phyloP scores from a whole-genome alignment of 2,113 vertebrate genomes.

The Cacatua alba region DNA sequence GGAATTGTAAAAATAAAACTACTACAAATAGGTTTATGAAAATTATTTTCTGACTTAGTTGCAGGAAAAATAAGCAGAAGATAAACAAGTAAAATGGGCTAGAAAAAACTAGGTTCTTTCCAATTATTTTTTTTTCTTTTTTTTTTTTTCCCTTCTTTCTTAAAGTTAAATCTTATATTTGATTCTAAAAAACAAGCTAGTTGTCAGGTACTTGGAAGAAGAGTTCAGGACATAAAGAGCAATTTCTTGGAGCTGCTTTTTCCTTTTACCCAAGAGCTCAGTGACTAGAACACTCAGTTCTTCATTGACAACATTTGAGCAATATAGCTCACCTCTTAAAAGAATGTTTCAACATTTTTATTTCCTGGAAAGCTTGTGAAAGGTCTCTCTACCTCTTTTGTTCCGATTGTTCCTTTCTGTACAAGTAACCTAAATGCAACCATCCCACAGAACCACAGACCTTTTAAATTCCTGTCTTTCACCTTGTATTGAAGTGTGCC shows the following conservation, averaged over 20 bases:
- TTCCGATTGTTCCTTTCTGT: not conserved
- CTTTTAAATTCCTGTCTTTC: not conserved
- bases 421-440: not conserved
- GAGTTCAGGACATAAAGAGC: not conserved
- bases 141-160: not conserved
- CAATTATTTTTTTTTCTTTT: not conserved
- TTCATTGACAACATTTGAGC: not conserved
- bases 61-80: not conserved
- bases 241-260: not conserved
- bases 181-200: not conserved
- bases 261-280: not conserved
- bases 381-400: not conserved
- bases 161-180: not conserved
- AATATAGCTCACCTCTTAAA: not conserved
- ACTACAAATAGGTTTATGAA: not conserved
- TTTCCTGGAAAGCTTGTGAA: not conserved
- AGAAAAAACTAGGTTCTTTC: not conserved
- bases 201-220: not conserved
- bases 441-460: not conserved
- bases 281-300: not conserved
- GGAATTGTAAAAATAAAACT: not conserved
- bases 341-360: not conserved
- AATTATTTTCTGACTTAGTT: not conserved
- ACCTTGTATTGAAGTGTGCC: rapidly evolving
- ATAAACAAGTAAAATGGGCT: not conserved